Evolutionary conservation across 1,140 invertebrate species (phyloP), one percentile per base, ranked within the genome.

Genomic region (Aphis gossypii): DNA sequence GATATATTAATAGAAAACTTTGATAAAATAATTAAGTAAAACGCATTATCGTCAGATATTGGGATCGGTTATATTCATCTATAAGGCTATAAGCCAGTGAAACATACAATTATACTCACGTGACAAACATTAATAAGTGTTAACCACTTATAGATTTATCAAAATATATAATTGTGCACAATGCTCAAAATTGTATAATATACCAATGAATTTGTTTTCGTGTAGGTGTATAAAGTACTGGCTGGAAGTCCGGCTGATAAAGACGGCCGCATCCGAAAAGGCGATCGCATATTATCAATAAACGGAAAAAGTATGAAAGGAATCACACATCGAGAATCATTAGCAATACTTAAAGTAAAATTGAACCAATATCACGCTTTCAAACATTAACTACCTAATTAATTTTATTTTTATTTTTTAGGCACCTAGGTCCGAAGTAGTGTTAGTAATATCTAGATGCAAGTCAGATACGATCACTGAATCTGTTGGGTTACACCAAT

Each of bases 271-370:
- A 96, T 98, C n/a, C 97, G 97, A 95, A 97, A 97, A 95, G 98
- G 98, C 30, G 98, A 98, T 94, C 96, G 98, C 94, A 97, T 99
- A 23, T 95, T 98, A 68, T 98, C 98, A 68, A 98, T 99, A 94
- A 99, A 99, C 95, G 98, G 98, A n/a, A 96, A 96, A 95, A 96
- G 96, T 94, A 97, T 98, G 95, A 96, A 97, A 93, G 97, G 97
- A 90, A 95, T 98, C 38, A 98, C 97, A 48, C 98, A 99, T 95
- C 96, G 97, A 30, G 97, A 98, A 95, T 98, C 98, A 93, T 96
- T 98, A 91, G 96, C 97, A 94, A 97, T 98, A 94, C 96, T 99
- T 1, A 99, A 99, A 96, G 97, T 97, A 95, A 94, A 88, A 94
- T 23, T 14, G 11, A 54, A 89, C n/a, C 48, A 30, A 89, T 54